Conservation (phyloP, 2,888 invertebrate genomes). For the Crepidodera aurea region DNA sequence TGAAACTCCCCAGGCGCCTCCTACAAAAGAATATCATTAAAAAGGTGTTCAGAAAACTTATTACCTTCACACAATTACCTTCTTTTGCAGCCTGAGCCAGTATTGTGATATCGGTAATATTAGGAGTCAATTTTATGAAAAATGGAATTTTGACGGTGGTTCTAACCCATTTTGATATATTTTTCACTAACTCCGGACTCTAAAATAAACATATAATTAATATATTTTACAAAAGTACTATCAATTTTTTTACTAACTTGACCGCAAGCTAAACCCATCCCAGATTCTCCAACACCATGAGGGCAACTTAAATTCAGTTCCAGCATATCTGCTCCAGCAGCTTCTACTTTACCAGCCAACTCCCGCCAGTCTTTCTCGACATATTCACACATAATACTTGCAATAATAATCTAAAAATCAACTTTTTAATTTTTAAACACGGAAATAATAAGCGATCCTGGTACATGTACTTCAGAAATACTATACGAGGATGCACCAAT, state of each 20-base stretch:
- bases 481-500: not conserved
- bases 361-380: slow-evolving; percentile 88
- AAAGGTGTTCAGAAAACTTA: too few relatives aligned
- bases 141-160: slow-evolving; percentile 89
- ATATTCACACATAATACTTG: slow-evolving; percentile 94
- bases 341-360: slow-evolving; percentile 78
- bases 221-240: not conserved
- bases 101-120: slow-evolving; percentile 90
- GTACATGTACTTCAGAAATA: too few relatives aligned
- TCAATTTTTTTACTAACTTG: slow-evolving; percentile 69
- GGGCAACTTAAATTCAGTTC: slow-evolving; percentile 98
- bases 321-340: slow-evolving; percentile 90
- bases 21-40: too few relatives aligned
- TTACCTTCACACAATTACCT: too few relatives aligned
- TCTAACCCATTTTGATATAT: slow-evolving; percentile 92
- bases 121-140: slow-evolving; percentile 97
- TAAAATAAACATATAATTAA: slow-evolving; percentile 58
- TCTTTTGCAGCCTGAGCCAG: slow-evolving; percentile 91
- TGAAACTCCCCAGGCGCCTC: slow-evolving; percentile 93
- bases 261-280: slow-evolving; percentile 98
- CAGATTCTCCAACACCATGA: slow-evolving; percentile 98
- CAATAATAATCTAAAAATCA: slow-evolving; percentile 78
- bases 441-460: too few relatives aligned
- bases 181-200: slow-evolving; percentile 86
- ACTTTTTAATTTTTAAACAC: not conserved